phyloP scores from a whole-genome alignment of 2,888 invertebrate species.

The Penaeus monodon region DNA sequence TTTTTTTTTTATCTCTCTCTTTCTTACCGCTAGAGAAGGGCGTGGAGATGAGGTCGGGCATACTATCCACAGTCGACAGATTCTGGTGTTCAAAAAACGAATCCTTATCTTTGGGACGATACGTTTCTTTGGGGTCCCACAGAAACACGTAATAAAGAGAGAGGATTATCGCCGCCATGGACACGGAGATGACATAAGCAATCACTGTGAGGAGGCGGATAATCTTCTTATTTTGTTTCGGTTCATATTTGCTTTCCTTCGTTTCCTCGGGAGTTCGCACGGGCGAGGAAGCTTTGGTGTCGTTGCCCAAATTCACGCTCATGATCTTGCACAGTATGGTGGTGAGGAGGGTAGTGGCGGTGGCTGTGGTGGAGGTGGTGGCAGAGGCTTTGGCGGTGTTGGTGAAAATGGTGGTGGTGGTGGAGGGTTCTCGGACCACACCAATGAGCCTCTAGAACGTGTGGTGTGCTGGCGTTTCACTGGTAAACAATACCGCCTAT shows the following conservation, averaged over 20 bases:
- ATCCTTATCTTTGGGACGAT: conserved; percentile 34
- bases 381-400: background rate
- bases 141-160: conserved; percentile 94
- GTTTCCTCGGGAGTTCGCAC: conserved; percentile 50
- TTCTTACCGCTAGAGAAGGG: conserved; percentile 29
- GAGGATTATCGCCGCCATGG: conserved; percentile 91
- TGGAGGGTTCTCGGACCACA: background rate
- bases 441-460: background rate
- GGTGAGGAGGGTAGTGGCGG: conserved; percentile 35
- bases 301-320: conserved; percentile 57
- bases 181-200: conserved; percentile 93
- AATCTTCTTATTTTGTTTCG: conserved; percentile 71
- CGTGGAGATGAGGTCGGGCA: conserved; percentile 4
- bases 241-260: conserved; percentile 56
- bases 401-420: background rate
- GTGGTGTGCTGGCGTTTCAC: background rate
- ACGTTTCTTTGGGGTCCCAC: conserved; percentile 80
- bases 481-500: conserved; percentile 56
- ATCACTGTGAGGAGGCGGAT: conserved; percentile 92
- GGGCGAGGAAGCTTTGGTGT: conserved; percentile 53
- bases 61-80: background rate
- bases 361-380: conserved; percentile 23
- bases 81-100: background rate
- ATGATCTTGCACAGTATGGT: conserved; percentile 59
- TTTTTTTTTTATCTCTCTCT: background rate